These are phyloP conservation scores for Drosophila tripunctata DNA, from an alignment of 2,888 invertebrate genomes.

Conservation along the genomic window DNA sequence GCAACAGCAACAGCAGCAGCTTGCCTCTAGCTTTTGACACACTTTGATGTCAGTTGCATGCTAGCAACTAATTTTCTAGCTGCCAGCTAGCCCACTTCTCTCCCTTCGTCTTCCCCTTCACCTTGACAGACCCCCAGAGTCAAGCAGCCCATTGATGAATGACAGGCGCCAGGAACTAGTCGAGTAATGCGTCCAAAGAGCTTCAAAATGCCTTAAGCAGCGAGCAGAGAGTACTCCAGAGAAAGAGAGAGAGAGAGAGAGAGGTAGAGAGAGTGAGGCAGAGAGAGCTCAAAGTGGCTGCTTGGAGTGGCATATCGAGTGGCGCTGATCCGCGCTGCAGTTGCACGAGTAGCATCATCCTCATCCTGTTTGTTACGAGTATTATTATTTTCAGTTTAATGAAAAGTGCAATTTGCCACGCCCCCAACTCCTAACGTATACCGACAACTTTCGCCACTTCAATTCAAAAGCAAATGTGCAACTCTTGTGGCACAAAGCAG, in stretches of 20 bases:
- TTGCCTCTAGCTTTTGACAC: conserved; percentile 55
- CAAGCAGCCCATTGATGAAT: conserved; percentile 57
- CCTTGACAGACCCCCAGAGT: not conserved
- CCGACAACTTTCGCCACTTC: conserved; percentile 38
- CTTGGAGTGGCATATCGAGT: conserved; percentile 30
- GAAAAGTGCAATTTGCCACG: conserved; percentile 71
- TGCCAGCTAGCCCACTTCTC: conserved; percentile 5
- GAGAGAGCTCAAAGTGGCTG: not conserved
- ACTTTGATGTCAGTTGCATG: conserved; percentile 77
- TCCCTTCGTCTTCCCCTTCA: too few species aligned
- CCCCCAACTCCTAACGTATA: not conserved
- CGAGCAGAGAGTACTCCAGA: too few species aligned
- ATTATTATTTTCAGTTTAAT: conserved; percentile 71
- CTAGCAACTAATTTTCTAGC: conserved; percentile 58
- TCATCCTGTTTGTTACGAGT: conserved; percentile 43
- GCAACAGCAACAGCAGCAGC: conserved; percentile 11
- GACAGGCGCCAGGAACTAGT: conserved; percentile 48
- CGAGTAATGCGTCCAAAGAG: conserved; percentile 58
- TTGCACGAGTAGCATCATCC: conserved; percentile 24
- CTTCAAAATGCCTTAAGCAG: conserved; percentile 51
- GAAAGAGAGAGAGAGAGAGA: not conserved
- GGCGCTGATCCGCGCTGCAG: conserved; percentile 35
- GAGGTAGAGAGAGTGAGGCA: not conserved
- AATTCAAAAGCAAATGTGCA: conserved; percentile 70
- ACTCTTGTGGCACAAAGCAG: conserved; percentile 58